Percentiles rank a stretch among this genome's conserved stretches.
Evolutionary conservation across 1,140 invertebrate species (phyloP).

Genomic region (Lerema accius): DNA sequence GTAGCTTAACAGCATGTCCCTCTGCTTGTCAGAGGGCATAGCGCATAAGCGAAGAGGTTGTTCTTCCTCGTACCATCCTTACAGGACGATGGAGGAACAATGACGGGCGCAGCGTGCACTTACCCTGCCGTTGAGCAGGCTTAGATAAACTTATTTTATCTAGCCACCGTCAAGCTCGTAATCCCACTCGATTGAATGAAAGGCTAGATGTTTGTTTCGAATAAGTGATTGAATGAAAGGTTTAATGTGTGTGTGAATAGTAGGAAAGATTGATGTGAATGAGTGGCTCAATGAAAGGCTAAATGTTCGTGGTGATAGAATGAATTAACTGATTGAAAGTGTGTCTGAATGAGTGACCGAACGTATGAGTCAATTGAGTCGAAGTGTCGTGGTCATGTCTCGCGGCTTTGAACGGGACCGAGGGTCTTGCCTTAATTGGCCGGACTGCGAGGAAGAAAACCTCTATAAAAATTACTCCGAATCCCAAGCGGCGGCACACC

Average conservation of each 20-base stretch:
- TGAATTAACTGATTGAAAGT: not conserved
- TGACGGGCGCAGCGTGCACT: not conserved
- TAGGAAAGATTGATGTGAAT: too few relatives aligned
- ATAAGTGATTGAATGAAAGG: too few relatives aligned
- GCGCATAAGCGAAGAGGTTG: not conserved
- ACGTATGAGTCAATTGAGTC: not conserved
- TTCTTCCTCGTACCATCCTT: not conserved
- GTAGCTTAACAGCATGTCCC: not conserved
- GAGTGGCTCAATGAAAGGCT: too few relatives aligned
- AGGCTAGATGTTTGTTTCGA: too few relatives aligned
- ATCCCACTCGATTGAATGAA: constrained; percentile 3
- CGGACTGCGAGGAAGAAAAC: not conserved
- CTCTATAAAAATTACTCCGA: constrained; percentile 1
- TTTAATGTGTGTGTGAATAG: too few relatives aligned
- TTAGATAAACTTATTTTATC: not conserved
- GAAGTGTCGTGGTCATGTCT: constrained; percentile 5
- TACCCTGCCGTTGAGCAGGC: not conserved
- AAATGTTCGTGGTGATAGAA: not conserved
- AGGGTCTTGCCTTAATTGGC: not conserved
- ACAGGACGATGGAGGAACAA: not conserved
- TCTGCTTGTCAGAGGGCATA: not conserved
- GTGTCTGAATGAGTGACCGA: not conserved
- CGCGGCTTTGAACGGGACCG: constrained; percentile 1
- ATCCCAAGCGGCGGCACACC: constrained; percentile 3
- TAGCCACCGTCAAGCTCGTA: not conserved